Evolutionary conservation across 2,797 vertebrate genomes (phyloP).

Genomic region (Poeciliopsis presidionis): DNA sequence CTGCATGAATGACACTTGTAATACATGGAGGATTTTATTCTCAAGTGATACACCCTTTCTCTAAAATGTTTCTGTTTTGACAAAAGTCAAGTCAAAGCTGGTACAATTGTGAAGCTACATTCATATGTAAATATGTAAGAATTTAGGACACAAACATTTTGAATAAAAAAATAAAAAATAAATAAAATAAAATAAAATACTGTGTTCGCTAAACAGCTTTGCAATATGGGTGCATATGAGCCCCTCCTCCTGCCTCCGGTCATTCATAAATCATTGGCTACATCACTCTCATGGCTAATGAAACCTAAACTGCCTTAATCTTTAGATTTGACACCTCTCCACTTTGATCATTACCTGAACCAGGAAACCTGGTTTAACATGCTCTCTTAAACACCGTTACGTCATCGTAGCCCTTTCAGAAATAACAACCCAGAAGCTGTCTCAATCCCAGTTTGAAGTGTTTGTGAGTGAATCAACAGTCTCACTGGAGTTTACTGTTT

Average conservation of each 20-base stretch:
- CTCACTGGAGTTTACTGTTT: background rate
- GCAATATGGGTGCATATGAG: background rate
- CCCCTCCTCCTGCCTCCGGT: background rate
- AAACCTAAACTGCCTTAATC: background rate
- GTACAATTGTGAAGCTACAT: background rate
- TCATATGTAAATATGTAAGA: background rate
- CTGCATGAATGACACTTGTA: constrained; percentile 49
- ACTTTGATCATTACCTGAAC: background rate
- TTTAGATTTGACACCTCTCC: background rate
- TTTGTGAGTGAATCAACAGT: background rate
- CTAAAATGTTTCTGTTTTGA: constrained; percentile 9
- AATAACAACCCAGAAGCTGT: background rate
- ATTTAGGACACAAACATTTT: background rate
- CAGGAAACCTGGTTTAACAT: background rate
- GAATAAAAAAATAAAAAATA: background rate
- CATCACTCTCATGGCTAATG: background rate
- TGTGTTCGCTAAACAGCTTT: background rate
- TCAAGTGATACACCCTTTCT: constrained; percentile 10
- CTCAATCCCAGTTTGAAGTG: background rate
- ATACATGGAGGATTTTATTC: constrained; percentile 34
- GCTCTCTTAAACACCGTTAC: background rate
- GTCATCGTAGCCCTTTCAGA: background rate
- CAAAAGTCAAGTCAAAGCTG: constrained; percentile 2
- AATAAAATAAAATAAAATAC: background rate
- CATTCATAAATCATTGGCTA: background rate